Evolutionary conservation across 1,140 invertebrate species (phyloP), one percentile per base, ranked within the genome.

Genomic region (Drosophila elegans): DNA sequence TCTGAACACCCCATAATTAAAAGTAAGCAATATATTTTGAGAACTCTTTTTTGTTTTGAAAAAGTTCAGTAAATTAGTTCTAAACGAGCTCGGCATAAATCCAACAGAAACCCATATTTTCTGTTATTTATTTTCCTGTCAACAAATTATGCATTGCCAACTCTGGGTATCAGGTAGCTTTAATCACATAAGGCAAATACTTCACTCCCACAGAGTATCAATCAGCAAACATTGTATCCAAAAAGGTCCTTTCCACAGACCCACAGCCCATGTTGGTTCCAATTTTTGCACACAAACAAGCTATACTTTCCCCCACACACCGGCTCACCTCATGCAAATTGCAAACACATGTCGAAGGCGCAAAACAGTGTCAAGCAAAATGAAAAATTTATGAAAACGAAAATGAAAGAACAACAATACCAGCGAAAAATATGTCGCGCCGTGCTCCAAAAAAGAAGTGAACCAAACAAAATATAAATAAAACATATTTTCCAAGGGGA

Each of bases 331-430:
- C 56, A 68, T 79, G 83, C 84, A 88, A 79, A 88, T 88, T 78
- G 74, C 83, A 79, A 88, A 86, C 83, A 88, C 79, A 83, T 88
- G 83, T 86, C 79, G 79, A 83, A 80, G 75, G 75, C 66, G 80
- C 79, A 83, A 88, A 74, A 79, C 79, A 82, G 78, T 81, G 81
- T 64, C 81, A 85, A 86, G 56, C 78, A 76, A 86, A 88, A 88
- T 88, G 75, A 79, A 83, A 88, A 88, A 79, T 79, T 73, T 76
- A 79, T 88, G 75, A 69, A 88, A 88, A 78, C 64, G 75, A 54
- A 83, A 86, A 82, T 78, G 56, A 69, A 86, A 85, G 52, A 71
- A 78, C 52, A 71, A 61, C 51, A 72, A 34, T n/a, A 52, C 42
- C 66, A 62, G 63, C 69, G 46, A 29, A 41, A 74, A 75, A 74